Conservation (phyloP, 2,113 vertebrate species). For the Pongo pygmaeus region DNA sequence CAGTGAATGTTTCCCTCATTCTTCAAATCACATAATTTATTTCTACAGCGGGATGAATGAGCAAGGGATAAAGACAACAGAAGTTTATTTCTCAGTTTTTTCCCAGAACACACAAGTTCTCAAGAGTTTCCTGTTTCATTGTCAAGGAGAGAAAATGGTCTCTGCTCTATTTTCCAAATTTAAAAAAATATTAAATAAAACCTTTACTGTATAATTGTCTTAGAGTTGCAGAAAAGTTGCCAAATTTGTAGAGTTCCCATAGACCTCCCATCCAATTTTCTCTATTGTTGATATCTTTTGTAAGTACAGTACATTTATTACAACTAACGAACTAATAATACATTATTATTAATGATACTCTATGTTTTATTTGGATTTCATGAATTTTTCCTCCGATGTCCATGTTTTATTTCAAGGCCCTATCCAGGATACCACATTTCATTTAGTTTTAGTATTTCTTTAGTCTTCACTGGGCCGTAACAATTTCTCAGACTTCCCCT, state of each 20-base stretch:
- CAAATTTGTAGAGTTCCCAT: neutral
- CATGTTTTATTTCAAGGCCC: neutral
- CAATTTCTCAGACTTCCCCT: neutral
- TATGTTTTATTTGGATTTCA: neutral
- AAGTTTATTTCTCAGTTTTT: neutral
- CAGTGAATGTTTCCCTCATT: neutral
- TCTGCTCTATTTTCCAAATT: neutral
- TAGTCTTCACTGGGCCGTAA: neutral
- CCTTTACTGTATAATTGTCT: neutral
- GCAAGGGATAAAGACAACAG: neutral
- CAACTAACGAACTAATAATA: neutral
- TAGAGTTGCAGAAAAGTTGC: neutral
- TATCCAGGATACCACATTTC: neutral
- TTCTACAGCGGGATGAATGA: neutral
- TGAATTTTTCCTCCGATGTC: neutral
- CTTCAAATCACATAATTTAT: accelerated
- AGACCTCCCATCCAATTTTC: neutral
- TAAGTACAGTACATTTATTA: neutral
- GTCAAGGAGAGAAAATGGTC: neutral
- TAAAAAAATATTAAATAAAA: neutral
- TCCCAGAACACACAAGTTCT: neutral
- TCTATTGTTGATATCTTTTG: neutral
- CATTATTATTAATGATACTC: neutral
- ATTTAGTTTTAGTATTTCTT: neutral
- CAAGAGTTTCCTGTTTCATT: neutral